Evolutionary conservation across 2,888 invertebrate genomes (phyloP).

Genomic region (Papilio elwesi): DNA sequence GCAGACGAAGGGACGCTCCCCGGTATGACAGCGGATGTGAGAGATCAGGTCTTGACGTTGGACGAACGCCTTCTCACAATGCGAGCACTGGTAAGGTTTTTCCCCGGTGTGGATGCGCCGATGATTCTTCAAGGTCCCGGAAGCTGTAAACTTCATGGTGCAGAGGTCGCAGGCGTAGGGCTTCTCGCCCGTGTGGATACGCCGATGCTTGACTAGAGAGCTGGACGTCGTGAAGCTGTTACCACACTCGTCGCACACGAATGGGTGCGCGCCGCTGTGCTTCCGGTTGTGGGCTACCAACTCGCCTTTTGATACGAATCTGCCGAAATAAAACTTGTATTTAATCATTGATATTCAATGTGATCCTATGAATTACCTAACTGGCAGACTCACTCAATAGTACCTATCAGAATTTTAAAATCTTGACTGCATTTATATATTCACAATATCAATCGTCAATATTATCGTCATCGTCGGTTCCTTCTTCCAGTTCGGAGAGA

Average conservation of each 20-base stretch:
- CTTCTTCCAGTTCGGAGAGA: too few relatives aligned
- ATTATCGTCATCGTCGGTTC: too few relatives aligned
- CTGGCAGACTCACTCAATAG: too few relatives aligned
- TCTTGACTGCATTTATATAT: too few relatives aligned
- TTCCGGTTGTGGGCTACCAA: constrained; percentile 82
- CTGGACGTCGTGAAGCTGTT: constrained; percentile 85
- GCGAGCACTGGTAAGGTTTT: constrained; percentile 81
- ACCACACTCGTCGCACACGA: constrained; percentile 82
- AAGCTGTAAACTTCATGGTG: constrained; percentile 81
- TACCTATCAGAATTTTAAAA: too few relatives aligned
- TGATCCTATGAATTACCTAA: too few relatives aligned
- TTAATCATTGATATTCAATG: too few relatives aligned
- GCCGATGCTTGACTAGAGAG: constrained; percentile 82
- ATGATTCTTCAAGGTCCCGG: constrained; percentile 84
- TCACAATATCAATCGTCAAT: too few relatives aligned
- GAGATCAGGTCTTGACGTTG: constrained; percentile 84
- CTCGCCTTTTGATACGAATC: constrained; percentile 82
- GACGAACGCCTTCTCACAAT: constrained; percentile 83
- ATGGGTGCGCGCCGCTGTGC: constrained; percentile 86
- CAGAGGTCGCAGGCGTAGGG: constrained; percentile 85
- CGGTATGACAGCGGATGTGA: constrained; percentile 84
- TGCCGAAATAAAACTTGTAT: constrained; percentile 48
- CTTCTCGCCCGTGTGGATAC: constrained; percentile 85
- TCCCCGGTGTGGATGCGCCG: constrained; percentile 85
- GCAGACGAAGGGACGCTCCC: constrained; percentile 75